Evolutionary conservation across 2,113 vertebrate genomes (phyloP).

Genomic region (Mystacornis crossleyi): DNA sequence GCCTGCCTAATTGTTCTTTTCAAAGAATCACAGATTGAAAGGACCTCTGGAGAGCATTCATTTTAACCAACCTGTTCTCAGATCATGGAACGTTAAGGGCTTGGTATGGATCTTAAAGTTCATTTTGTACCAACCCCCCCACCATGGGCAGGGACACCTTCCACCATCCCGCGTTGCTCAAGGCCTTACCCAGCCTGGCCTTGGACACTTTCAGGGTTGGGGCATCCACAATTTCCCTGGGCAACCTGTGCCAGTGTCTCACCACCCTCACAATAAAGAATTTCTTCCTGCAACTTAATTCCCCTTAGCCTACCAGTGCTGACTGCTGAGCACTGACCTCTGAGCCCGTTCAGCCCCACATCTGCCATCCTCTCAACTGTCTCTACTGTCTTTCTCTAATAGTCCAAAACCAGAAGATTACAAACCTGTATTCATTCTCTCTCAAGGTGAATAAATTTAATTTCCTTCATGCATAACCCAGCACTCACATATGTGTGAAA

Average conservation of each 20-base stretch:
- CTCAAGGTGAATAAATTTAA: background rate
- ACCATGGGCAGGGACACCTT: background rate
- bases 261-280: no score
- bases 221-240: background rate
- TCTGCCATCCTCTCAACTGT: background rate
- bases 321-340: background rate
- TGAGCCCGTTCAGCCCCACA: background rate
- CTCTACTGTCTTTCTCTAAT: background rate
- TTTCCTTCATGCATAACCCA: background rate
- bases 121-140: accelerated
- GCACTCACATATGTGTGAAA: background rate
- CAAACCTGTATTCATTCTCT: background rate
- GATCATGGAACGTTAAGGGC: background rate
- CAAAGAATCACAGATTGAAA: background rate
- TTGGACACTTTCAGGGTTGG: background rate
- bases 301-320: background rate
- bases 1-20: background rate
- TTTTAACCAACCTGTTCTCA: background rate
- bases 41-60: background rate
- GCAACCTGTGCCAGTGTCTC: background rate
- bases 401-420: background rate
- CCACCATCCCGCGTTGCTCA: background rate
- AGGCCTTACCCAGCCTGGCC: no score
- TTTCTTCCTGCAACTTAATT: background rate
- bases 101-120: accelerated